A percentile compares a stretch with the other conserved stretches of the same genome.
Conservation (phyloP, 2,113 vertebrate species). For the Apodemus sylvaticus region DNA sequence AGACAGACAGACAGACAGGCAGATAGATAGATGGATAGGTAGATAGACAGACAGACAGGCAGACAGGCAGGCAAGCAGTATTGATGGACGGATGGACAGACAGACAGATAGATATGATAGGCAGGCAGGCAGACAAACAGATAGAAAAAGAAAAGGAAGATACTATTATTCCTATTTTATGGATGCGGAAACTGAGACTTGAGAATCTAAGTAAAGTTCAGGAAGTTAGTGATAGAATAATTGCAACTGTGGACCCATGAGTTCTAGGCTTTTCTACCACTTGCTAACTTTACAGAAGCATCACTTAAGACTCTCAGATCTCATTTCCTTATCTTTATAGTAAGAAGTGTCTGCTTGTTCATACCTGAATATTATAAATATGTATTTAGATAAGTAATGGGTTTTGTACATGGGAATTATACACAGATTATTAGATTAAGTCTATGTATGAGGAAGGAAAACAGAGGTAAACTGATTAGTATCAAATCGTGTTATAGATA, state of each 20-base stretch:
- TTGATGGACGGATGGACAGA: too few relatives aligned
- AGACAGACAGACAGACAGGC: too few relatives aligned
- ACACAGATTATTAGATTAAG: conserved; percentile 10
- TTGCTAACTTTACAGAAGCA: background rate
- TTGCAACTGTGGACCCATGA: background rate
- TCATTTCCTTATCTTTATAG: background rate
- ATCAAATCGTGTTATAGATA: background rate
- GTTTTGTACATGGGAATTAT: background rate
- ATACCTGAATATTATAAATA: background rate
- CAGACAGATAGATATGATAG: too few relatives aligned
- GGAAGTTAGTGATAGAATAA: background rate
- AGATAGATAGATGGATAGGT: too few relatives aligned
- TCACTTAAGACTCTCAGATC: background rate
- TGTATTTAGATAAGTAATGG: background rate
- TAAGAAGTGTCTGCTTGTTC: background rate
- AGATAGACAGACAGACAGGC: too few relatives aligned
- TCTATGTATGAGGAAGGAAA: background rate
- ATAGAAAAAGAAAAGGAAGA: too few relatives aligned
- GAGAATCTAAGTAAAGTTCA: background rate
- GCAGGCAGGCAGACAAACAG: too few relatives aligned
- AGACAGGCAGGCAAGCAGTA: too few relatives aligned
- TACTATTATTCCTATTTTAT: background rate
- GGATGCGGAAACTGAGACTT: background rate
- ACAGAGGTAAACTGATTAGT: background rate
- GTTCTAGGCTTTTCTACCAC: background rate